These are phyloP conservation scores for Cerceris ruficornis DNA, from an alignment of 2,888 invertebrate species.

Conservation along the genomic window DNA sequence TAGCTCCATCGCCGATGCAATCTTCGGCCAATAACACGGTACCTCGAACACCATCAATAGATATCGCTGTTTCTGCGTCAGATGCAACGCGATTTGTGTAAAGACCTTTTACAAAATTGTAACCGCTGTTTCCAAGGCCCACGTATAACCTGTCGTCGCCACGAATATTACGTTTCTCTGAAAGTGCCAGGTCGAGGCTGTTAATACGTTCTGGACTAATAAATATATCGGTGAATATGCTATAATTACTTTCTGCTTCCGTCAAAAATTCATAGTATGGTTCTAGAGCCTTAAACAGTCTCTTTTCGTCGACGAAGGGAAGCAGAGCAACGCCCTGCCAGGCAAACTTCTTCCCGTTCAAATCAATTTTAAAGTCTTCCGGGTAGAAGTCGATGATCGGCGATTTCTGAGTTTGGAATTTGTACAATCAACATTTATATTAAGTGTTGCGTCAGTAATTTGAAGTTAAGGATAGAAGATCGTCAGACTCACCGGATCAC, in stretches of 20 bases:
- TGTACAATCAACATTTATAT: neutral
- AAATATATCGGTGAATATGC: conserved; percentile 41
- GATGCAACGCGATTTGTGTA: conserved; percentile 84
- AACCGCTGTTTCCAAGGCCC: conserved; percentile 87
- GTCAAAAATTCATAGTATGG: conserved; percentile 91
- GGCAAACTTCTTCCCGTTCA: conserved; percentile 99
- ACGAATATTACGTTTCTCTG: conserved; percentile 90
- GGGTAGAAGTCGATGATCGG: conserved; percentile 99
- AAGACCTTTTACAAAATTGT: conserved; percentile 87
- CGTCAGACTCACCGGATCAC: conserved; percentile 86
- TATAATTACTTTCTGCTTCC: conserved; percentile 88
- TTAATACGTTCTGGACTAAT: neutral
- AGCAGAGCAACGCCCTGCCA: conserved; percentile 99
- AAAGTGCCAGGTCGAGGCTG: conserved; percentile 21
- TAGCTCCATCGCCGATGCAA: conserved; percentile 86
- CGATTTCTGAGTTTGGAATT: conserved; percentile 84
- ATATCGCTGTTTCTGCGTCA: conserved; percentile 84
- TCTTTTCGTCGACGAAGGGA: conserved; percentile 97
- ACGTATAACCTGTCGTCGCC: conserved; percentile 97
- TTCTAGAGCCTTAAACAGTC: conserved; percentile 92
- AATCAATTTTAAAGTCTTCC: conserved; percentile 97
- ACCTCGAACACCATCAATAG: conserved; percentile 93
- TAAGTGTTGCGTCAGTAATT: neutral
- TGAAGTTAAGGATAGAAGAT: neutral
- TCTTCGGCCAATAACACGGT: conserved; percentile 89